Conservation (phyloP, 2,113 vertebrate genomes). For the Campylomormyrus numenius region DNA sequence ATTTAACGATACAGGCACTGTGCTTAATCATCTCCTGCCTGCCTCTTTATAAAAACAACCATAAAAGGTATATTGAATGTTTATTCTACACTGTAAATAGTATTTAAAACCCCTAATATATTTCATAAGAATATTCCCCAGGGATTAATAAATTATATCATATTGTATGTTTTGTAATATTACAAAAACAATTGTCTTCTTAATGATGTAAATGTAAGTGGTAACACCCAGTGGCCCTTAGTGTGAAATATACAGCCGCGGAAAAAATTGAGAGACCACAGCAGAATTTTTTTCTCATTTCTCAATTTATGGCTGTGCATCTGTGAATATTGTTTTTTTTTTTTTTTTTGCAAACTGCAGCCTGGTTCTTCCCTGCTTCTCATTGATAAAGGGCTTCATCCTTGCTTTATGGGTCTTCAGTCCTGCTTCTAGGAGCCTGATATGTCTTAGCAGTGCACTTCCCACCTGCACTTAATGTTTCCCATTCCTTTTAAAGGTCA, state of each 20-base stretch:
- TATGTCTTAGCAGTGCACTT: too few species aligned
- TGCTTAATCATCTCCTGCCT: neutral
- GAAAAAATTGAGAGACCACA: too few species aligned
- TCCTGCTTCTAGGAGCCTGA: too few species aligned
- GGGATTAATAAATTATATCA: neutral
- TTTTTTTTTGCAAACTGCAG: too few species aligned
- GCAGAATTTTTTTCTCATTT: too few species aligned
- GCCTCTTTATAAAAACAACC: neutral
- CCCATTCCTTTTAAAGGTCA: too few species aligned
- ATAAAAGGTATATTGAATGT: neutral
- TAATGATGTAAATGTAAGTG: neutral
- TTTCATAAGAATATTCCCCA: neutral
- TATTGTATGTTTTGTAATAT: neutral
- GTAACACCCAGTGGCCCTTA: neutral
- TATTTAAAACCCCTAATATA: neutral
- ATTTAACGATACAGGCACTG: neutral
- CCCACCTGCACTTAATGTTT: too few species aligned
- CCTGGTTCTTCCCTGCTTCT: too few species aligned
- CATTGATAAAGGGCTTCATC: too few species aligned
- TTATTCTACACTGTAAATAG: neutral
- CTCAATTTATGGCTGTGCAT: too few species aligned
- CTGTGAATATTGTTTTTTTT: too few species aligned
- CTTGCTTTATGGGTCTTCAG: too few species aligned
- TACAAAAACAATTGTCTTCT: neutral
- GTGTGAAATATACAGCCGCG: neutral